phyloP scores from a whole-genome alignment of 1,140 invertebrate genomes.

The Diorhabda carinulata region DNA sequence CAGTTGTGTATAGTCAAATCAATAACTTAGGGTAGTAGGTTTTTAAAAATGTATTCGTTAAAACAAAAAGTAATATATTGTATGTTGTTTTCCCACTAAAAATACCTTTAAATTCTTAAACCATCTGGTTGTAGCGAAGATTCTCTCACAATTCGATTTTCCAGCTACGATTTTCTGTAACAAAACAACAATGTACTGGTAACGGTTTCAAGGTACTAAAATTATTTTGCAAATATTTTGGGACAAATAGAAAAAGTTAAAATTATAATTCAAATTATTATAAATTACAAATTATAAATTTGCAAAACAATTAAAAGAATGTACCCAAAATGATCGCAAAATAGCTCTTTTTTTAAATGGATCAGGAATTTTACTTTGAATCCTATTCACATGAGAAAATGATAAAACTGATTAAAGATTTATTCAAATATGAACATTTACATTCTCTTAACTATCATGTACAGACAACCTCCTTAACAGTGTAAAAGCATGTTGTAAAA shows the following conservation, averaged over 20 bases:
- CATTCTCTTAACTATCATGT: constrained; percentile 4
- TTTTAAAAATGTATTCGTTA: constrained; percentile 14
- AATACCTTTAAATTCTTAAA: constrained; percentile 15
- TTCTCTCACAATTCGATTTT: not conserved
- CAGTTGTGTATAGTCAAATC: not conserved
- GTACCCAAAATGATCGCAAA: not conserved
- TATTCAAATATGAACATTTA: constrained; percentile 10
- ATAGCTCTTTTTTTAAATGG: not conserved
- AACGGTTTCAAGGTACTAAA: constrained; percentile 1
- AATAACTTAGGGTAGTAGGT: not conserved
- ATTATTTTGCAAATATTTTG: not conserved
- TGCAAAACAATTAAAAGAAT: not conserved
- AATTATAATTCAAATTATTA: not conserved
- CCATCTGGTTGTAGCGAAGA: not conserved
- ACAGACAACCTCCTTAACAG: not conserved
- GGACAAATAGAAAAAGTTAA: not conserved
- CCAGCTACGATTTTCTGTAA: constrained; percentile 13
- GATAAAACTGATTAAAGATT: constrained; percentile 4
- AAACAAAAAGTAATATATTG: not conserved
- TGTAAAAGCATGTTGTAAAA: not conserved
- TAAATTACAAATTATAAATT: not conserved
- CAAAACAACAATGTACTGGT: constrained; percentile 9
- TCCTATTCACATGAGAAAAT: not conserved
- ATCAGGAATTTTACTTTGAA: not conserved
- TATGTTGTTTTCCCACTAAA: constrained; percentile 12